Base-by-base conservation (phyloP, 1,140 invertebrate genomes). In the Drosophila trapezifrons region DNA sequence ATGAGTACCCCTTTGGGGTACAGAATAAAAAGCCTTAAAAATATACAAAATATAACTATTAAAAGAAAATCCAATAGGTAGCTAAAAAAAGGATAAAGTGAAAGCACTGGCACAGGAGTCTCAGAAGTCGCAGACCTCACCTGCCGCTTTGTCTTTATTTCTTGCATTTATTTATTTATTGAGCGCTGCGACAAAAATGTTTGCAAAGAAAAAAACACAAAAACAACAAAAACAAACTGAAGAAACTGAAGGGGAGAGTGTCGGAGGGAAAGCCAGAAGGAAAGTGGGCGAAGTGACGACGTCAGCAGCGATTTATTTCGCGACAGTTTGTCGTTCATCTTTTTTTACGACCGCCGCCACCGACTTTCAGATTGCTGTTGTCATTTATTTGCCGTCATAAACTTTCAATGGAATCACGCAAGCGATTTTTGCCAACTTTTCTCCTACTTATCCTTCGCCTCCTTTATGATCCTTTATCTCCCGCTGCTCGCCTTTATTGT, bases 231-330 rank as follows among this genome's bases (percentile, higher is more conserved):
- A 38, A 15, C 15, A 54, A 37, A 4, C 22, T 37, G 29, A 9
- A 17, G 42, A 38, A 32, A 22, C n/a, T 13, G 13, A 37, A 22
- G n/a, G 20, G 9, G 22, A 32, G 17, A 47, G n/a, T 29, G 57
- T 15, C 5, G 40, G 18, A 40, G 54, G 35, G 35, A 32, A 54
- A 37, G 51, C 18, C 13, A 54, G 51, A 22, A 22, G 32, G 18
- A 54, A 54, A 54, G 51, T 54, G 40, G 45, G 22, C 29, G n/a
- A 42, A 27, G 65, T 57, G 59, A 63, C 76, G 56, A 81, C 63
- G 83, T 78, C 83, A 87, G 70, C 82, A 76, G 83, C 82, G 76
- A 86, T 86, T 86, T 82, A 86, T 87, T 83, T 79, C 43, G 76
- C 83, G 80, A 65, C 80, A 70, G 60, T 78, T 78, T 76, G 83